These are phyloP conservation scores for Ceratotherium simum DNA, from an alignment of 2,113 vertebrate species.

Conservation along the genomic window DNA sequence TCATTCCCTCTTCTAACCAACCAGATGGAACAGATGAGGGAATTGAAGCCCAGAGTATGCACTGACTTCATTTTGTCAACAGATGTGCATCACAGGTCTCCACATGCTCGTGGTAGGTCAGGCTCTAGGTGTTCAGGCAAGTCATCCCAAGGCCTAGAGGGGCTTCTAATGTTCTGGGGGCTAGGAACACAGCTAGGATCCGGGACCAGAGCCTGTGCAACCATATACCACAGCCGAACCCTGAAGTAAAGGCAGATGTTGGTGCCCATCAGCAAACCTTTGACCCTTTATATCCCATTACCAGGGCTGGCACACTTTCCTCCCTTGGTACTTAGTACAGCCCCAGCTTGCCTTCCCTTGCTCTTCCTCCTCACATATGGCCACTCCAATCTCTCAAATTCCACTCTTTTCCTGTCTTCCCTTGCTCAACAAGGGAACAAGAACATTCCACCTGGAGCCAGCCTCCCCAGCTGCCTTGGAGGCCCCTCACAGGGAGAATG, in stretches of 20 bases:
- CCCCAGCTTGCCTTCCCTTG: neutral
- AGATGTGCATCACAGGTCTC: neutral
- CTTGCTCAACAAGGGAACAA: neutral
- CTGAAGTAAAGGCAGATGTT: neutral
- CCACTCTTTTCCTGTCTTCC: neutral
- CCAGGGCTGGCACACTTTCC: neutral
- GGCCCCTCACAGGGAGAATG: neutral
- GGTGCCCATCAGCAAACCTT: neutral
- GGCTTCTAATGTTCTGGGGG: neutral
- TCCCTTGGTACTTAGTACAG: neutral
- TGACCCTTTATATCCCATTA: neutral
- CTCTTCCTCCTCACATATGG: neutral
- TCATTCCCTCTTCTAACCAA: neutral
- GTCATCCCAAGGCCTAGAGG: too few species aligned
- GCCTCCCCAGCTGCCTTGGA: neutral
- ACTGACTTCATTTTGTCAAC: neutral
- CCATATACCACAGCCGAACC: neutral
- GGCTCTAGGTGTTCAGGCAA: neutral
- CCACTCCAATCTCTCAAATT: neutral
- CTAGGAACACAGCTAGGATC: too few species aligned
- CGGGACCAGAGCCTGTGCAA: neutral
- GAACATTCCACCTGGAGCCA: neutral
- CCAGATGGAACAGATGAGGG: neutral
- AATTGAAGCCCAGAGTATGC: neutral
- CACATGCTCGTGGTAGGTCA: neutral